phyloP scores from a whole-genome alignment of 1,140 invertebrate genomes.

The Drosophila sproati region DNA sequence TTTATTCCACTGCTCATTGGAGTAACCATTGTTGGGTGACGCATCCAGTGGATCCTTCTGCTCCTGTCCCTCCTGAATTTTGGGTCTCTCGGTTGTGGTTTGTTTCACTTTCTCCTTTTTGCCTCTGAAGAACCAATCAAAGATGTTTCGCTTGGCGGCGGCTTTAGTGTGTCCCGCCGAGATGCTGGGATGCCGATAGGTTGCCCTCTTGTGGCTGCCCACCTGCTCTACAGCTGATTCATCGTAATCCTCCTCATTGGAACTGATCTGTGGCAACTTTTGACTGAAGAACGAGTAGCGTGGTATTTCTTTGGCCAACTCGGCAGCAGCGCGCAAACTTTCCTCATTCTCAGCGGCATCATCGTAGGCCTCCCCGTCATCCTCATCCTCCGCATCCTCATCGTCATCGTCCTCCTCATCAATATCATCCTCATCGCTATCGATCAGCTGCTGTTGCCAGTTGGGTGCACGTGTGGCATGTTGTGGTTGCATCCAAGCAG shows the following conservation, averaged over 20 bases:
- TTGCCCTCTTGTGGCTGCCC: neutral
- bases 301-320: conserved; percentile 64
- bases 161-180: conserved; percentile 48
- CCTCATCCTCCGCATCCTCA: conserved; percentile 48
- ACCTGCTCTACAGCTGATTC: conserved; percentile 43
- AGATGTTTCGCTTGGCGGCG: conserved; percentile 59
- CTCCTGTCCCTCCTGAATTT: conserved; percentile 18
- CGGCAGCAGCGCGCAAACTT: conserved; percentile 23
- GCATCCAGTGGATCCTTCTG: conserved; percentile 15
- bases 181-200: conserved; percentile 60
- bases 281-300: conserved; percentile 66
- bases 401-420: conserved; percentile 37
- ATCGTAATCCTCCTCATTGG: conserved; percentile 47
- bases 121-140: conserved; percentile 61
- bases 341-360: conserved; percentile 22
- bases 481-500: conserved; percentile 56
- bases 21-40: conserved; percentile 28
- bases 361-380: conserved; percentile 46
- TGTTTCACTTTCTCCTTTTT: conserved; percentile 38
- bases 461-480: conserved; percentile 62
- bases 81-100: conserved; percentile 46
- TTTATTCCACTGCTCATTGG: conserved; percentile 73
- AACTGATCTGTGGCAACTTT: conserved; percentile 38
- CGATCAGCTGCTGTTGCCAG: conserved; percentile 59
- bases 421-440: conserved; percentile 36